Base-by-base conservation (phyloP, 2,888 invertebrate genomes). In the Agrochola macilenta region DNA sequence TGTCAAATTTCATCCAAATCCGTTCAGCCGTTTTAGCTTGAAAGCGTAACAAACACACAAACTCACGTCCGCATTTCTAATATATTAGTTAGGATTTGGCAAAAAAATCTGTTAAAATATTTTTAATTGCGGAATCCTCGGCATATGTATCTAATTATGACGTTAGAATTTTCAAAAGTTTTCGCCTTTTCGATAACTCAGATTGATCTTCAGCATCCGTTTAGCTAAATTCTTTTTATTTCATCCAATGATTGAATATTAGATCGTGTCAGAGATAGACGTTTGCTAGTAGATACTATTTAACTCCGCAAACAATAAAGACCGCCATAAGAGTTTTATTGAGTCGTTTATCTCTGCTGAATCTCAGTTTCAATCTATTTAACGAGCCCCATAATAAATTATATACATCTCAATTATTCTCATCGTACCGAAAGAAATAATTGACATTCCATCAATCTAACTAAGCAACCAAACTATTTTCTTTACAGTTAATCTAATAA, bases 261-360 rank as follows among this genome's bases (percentile, higher is more conserved):
- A 81, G 65, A 69, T 49, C 46, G 49, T 69, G 69, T 66, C 69
- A 52, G 26, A 64, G 60, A 66, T 63, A 74, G 54, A 69, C 66
- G 35, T 72, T 57, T 81, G 63, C 75, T 80, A 75, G 57, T 74
- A 46, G 46, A 14, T 14, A 72, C 58, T 78, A 78, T 74, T 69
- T 77, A 79, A 78, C 76, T 76, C 75, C 43, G 60, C 69, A 52
- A 76, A 76, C 82, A 87, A 88, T 88, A 84, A 87, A 83, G 23
- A 49, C 71, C 69, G 79, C 76, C 77, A 78, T 78, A 82, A 71
- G 79, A 80, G 76, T 87, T 87, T 89, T 84, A 88, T 82, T 87
- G 78, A 65, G 78, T 84, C 84, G 77, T 87, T 88, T 73, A 88
- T 84, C 76, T 81, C 54, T 69, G 79, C 75, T 76, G 82, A 85